Base-by-base conservation (phyloP, 2,113 vertebrate genomes). In the Eonycteris spelaea region DNA sequence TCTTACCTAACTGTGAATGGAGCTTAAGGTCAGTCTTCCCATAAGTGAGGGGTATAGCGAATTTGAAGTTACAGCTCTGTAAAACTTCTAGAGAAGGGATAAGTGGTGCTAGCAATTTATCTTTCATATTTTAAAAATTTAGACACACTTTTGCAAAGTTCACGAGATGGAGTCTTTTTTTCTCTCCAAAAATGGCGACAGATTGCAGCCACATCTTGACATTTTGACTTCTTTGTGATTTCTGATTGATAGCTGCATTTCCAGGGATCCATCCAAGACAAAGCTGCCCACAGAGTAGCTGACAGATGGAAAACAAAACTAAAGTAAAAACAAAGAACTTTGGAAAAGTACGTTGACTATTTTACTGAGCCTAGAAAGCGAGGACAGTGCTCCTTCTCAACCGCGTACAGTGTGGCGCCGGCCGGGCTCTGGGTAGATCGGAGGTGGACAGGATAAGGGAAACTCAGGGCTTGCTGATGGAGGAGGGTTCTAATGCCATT, bases 391-490 rank as follows among this genome's bases (percentile, higher is more conserved):
- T 53, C 6, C 79, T 22, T 55, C n/a, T 55, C 48, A 5, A 1
- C 63, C 59, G 38, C 12, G 1, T 14, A 7, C 1, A 9, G 28
- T 57, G 38, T 40, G 8, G 8, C n/a, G n/a, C n/a, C n/a, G n/a
- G 28, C 28, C 19, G 9, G 4, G 24, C 86, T 67, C 35, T 6
- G 24, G 12, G n/a, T 53, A 55, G 14, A 84, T 53, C 30, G 6
- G 0, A 24, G n/a, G 5, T 2, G 2, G 55, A 12, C 9, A 22
- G 9, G 22, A 18, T 22, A 18, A 61, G 13, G n/a, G 13, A 51
- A 14, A 51, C 48, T 48, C 40, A 38, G 26, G 6, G 45, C 48
- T 91, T 83, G 28, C 38, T 45, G 21, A 9, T 40, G 74, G 24
- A 91, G 48, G 18, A n/a, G 57, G 28, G 11, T 75, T 84, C 35